phyloP scores from a whole-genome alignment of 2,888 invertebrate species.

The Drosophila pseudotakahashii region DNA sequence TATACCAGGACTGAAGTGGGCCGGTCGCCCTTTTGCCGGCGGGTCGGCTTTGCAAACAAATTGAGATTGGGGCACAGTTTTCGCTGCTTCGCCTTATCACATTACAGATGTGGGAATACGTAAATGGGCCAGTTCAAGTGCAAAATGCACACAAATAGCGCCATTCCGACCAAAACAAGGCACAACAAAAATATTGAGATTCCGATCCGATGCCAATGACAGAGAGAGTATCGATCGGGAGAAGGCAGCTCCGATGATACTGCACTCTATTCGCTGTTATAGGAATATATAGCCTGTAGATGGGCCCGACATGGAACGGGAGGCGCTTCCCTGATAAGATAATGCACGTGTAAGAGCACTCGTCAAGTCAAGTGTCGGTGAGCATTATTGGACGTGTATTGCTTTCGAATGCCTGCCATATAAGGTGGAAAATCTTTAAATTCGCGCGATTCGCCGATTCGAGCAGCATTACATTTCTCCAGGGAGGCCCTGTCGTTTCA shows the following conservation, averaged over 20 bases:
- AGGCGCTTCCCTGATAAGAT: slow-evolving; percentile 67
- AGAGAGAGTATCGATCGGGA: slow-evolving; percentile 32
- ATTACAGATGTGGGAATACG: slow-evolving; percentile 8
- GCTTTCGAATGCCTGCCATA: slow-evolving; percentile 31
- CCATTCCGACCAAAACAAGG: slow-evolving; percentile 42
- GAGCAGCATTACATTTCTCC: slow-evolving; percentile 51
- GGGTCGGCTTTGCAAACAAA: slow-evolving; percentile 55
- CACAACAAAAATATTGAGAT: slow-evolving; percentile 27
- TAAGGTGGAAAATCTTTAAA: slow-evolving; percentile 64
- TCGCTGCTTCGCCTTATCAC: slow-evolving; percentile 26
- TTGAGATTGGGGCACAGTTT: slow-evolving; percentile 62
- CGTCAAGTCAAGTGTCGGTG: slow-evolving; percentile 27
- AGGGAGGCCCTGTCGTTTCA: slow-evolving; percentile 21
- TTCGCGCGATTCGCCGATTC: slow-evolving; percentile 38
- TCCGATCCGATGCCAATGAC: slow-evolving; percentile 25
- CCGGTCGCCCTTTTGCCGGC: slow-evolving; percentile 40
- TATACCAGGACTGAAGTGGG: slow-evolving; percentile 55
- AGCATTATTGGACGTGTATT: slow-evolving; percentile 52
- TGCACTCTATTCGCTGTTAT: not conserved
- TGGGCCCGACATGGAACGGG: slow-evolving; percentile 41
- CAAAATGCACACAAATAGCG: slow-evolving; percentile 69
- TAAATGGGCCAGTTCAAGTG: slow-evolving; percentile 70
- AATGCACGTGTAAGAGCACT: slow-evolving; percentile 45
- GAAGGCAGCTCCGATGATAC: slow-evolving; percentile 34
- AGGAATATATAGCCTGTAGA: slow-evolving; percentile 33